Conservation (phyloP, 1,140 invertebrate species). For the Cotesia glomerata region DNA sequence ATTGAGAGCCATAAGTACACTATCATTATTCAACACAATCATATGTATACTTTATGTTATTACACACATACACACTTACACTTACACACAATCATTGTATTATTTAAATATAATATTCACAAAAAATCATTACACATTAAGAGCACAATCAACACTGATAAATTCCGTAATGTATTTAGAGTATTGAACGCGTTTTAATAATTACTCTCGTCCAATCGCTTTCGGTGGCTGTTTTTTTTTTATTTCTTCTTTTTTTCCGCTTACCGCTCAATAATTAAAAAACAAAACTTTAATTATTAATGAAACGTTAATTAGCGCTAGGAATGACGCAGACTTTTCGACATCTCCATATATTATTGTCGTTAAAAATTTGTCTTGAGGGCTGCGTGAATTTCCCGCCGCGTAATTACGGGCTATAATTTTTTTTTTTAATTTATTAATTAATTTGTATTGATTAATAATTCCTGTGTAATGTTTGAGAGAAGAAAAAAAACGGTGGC, state of each 20-base stretch:
- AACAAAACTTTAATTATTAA: background rate
- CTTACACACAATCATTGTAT: background rate
- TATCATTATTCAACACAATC: background rate
- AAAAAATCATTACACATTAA: background rate
- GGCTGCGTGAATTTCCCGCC: constrained; percentile 20
- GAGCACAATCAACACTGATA: constrained; percentile 4
- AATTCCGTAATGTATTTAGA: background rate
- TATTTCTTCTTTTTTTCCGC: constrained; percentile 35
- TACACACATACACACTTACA: background rate
- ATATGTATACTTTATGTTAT: constrained; percentile 8
- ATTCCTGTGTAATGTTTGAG: background rate
- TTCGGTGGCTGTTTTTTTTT: background rate
- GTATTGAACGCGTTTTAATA: too few relatives aligned
- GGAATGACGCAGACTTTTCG: constrained; percentile 19
- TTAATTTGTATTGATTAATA: background rate
- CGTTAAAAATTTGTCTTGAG: constrained; percentile 24
- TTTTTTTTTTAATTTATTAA: background rate
- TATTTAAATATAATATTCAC: too few relatives aligned
- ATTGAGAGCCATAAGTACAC: constrained; percentile 43
- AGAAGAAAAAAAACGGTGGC: background rate
- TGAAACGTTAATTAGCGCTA: constrained; percentile 10
- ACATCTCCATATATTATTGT: constrained; percentile 26
- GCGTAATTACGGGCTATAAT: background rate
- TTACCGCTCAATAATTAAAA: background rate
- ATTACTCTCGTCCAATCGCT: background rate